Evolutionary conservation across 2,113 vertebrate species (phyloP), one percentile per base, ranked within the genome.

Genomic region (Catharus bicknelli): DNA sequence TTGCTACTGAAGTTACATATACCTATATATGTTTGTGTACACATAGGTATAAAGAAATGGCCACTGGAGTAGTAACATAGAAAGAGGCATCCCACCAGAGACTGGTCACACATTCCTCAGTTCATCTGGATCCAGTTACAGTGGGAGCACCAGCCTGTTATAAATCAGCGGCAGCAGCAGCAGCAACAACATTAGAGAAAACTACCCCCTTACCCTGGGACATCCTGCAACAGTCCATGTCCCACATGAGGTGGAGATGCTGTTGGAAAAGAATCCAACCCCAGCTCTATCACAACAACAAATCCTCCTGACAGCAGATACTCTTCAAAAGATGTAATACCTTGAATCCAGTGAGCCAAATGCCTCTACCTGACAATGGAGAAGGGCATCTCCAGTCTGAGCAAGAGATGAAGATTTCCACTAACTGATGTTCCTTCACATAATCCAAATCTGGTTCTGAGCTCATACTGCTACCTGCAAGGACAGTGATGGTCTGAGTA

Each of bases 121-220:
- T n/a, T 83, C n/a, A 47, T 38, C 27, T 63, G 50, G 40, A 54
- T 47, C 40, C 40, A 47, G 50, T 6, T 47, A 48, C 68, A 63
- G n/a, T 0, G 0, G n/a, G 50, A 64, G 22, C n/a, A 63, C 50
- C n/a, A 68, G 27, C 42, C 27, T 47, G 27, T 27, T n/a, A 54
- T 22, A 27, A 47, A 47, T 38, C 0, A 0, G 48, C 2, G 3
- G 48, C n/a, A 40, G 48, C 2, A 4, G 48, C n/a, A 40, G n/a
- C 58, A 47, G 40, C 48, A 62, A 1, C 32, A 45, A 23, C n/a
- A 15, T 63, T 11, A 13, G 32, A 72, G 26, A 43, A 53, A 72
- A 72, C 21, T 21, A 62, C 7, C 13, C 20, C 32, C 32, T 72
- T 32, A 54, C 27, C n/a, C 48, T 63, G 40, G 48, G 48, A 40